Conservation (phyloP, 2,797 vertebrate species). For the Pelodytes ibericus region DNA sequence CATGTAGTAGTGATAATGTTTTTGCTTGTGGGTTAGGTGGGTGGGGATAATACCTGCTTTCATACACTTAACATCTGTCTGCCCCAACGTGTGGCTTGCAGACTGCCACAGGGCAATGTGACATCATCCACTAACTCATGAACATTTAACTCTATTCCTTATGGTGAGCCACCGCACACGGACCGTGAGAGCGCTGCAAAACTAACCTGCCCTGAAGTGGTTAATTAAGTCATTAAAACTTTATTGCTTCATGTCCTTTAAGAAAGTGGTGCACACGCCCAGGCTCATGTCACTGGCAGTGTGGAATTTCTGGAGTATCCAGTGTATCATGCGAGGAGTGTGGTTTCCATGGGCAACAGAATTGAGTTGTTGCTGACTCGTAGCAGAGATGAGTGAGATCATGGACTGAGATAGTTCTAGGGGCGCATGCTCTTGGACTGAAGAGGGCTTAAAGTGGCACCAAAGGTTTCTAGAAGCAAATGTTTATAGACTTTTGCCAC, state of each 20-base stretch:
- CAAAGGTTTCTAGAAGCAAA: no score
- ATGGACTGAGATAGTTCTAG: no score
- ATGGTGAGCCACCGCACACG: no score
- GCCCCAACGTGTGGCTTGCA: neutral
- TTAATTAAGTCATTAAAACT: neutral
- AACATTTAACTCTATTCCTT: no score
- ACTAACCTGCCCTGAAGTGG: neutral
- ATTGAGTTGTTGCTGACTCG: no score
- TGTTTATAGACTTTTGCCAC: no score
- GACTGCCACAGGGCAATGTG: neutral
- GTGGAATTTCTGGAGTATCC: neutral
- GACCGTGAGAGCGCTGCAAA: neutral
- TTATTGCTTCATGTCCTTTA: neutral
- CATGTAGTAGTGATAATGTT: no score
- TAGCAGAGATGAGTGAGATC: no score
- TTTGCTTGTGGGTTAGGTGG: no score
- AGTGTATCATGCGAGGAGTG: neutral
- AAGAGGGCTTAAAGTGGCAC: no score
- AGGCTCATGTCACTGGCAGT: neutral
- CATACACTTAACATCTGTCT: neutral
- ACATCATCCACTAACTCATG: neutral
- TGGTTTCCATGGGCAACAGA: neutral
- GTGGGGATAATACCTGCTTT: no score
- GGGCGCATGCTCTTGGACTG: no score
- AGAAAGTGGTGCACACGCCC: neutral